Percentiles rank a stretch among this genome's conserved stretches.
Evolutionary conservation across 2,113 vertebrate genomes (phyloP).

Genomic region (Empidonax traillii): DNA sequence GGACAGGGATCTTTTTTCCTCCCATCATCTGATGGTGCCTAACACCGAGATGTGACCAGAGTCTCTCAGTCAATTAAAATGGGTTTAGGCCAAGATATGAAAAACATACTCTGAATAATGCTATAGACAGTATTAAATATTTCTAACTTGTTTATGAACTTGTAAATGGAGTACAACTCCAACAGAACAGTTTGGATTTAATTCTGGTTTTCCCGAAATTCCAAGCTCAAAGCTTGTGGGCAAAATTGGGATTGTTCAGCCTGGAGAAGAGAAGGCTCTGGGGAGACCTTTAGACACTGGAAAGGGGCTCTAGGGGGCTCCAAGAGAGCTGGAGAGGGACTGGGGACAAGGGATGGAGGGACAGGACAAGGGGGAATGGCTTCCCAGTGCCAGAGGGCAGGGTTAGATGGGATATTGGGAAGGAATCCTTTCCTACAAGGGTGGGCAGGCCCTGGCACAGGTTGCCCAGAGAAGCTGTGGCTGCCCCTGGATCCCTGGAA

Average conservation of each 20-base stretch:
- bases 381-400: rapidly evolving
- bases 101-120: neutral
- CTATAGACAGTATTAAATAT: neutral
- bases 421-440: neutral
- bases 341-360: neutral
- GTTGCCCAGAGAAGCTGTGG: neutral
- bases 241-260: neutral
- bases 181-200: neutral
- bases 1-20: neutral
- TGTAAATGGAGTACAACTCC: neutral
- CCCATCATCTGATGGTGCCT: neutral
- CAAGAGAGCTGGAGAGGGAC: neutral
- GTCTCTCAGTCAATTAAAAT: neutral
- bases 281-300: neutral
- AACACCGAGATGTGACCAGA: neutral
- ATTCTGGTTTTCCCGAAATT: neutral
- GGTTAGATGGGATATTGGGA: neutral
- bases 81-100: neutral
- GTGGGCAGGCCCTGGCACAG: neutral
- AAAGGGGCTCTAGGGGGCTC: neutral
- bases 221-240: neutral
- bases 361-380: neutral
- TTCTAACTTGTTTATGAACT: neutral
- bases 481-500: neutral
- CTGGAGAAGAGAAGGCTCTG: neutral